Base-by-base conservation (phyloP, 2,888 invertebrate species). In the Sarcophaga caerulescens region DNA sequence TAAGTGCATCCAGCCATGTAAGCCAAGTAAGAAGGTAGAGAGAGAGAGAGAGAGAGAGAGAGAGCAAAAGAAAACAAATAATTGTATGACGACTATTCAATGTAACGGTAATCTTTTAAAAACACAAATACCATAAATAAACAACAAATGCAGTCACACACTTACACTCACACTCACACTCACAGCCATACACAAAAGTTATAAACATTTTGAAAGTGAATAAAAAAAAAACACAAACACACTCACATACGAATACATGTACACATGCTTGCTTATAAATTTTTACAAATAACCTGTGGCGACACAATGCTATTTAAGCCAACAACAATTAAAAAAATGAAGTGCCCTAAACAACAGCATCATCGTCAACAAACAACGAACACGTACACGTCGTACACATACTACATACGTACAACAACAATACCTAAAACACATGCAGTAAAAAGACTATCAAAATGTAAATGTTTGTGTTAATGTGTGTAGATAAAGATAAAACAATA, bases 271-370 rank as follows among this genome's bases (percentile, higher is more conserved):
- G 21, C 47, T 14, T 79, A 76, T 47, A 25, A 73, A 84, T 35
- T 35, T 35, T 35, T 35, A 35, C 35, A 35, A 35, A 35, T 35
- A 84, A 78, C 85, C 81, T 83, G 80, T 77, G 83, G 85, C 80
- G 76, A 77, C 83, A 83, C 83, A 80, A 85, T 80, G 85, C 85
- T 74, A 81, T 81, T 86, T 86, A 84, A 81, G 77, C 44, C 83
- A 83, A 77, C 80, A 75, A 77, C 81, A 85, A 85, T 63, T 60
- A 77, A 81, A 84, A 81, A 80, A 70, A 77, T 80, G 19, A 86
- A 84, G 85, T 84, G 69, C 84, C 65, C 80, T 81, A 81, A 81
- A 79, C 81, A 85, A 82, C 80, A 77, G 45, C 59, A 77, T 59
- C 59, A 77, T 59, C 52, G 62, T 69, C 62, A 63, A 65, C 35